Percentiles rank a stretch among this genome's conserved stretches.
Evolutionary conservation across 1,140 invertebrate genomes (phyloP).

Genomic region (Scaptomyza hsui): DNA sequence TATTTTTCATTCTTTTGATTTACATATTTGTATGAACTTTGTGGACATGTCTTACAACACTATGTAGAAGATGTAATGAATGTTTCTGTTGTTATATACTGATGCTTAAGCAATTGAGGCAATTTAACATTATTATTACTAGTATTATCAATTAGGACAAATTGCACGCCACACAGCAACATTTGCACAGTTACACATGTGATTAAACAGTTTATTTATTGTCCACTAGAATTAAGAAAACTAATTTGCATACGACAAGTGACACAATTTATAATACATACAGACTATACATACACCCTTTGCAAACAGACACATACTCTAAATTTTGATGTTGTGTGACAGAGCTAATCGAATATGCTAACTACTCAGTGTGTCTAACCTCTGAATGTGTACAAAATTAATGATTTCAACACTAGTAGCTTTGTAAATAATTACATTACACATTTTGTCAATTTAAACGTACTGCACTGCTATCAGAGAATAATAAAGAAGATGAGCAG

Average conservation of each 20-base stretch:
- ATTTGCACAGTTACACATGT: constrained; percentile 17
- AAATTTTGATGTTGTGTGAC: constrained; percentile 18
- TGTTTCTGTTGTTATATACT: constrained; percentile 7
- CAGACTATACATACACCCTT: constrained; percentile 9
- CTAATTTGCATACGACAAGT: constrained; percentile 24
- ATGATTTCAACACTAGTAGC: constrained; percentile 22
- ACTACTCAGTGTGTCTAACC: constrained; percentile 44
- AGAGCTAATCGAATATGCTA: constrained; percentile 18
- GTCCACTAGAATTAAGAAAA: constrained; percentile 11
- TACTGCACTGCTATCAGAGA: constrained; percentile 32
- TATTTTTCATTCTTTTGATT: too few species aligned
- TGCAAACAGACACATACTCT: not conserved
- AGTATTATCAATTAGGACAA: constrained; percentile 7
- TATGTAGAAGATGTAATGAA: not conserved
- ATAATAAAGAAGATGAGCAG: constrained; percentile 6
- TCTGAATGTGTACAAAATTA: constrained; percentile 39
- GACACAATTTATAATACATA: constrained; percentile 10
- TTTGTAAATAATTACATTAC: constrained; percentile 37
- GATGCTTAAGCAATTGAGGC: constrained; percentile 2
- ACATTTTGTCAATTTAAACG: constrained; percentile 16
- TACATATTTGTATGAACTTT: too few species aligned
- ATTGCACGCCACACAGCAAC: constrained; percentile 32
- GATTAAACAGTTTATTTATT: constrained; percentile 19
- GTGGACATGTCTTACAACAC: not conserved
- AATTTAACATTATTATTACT: constrained; percentile 1